Conservation (phyloP, 2,113 vertebrate genomes). For the Thalassoma bifasciatum region DNA sequence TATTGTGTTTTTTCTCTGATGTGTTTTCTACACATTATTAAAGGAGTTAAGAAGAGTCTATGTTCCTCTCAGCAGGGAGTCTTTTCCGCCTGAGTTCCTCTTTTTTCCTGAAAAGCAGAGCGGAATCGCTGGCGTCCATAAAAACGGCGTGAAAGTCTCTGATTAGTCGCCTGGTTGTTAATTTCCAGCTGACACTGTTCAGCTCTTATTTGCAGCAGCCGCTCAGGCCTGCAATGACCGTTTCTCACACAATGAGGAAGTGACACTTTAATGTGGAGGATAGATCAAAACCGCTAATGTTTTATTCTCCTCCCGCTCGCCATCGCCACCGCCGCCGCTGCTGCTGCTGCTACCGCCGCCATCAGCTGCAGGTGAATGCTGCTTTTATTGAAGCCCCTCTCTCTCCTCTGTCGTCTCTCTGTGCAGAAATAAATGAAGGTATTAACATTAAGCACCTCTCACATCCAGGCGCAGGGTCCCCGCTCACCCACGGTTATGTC, state of each 20-base stretch:
- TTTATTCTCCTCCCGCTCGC: constrained; percentile 65
- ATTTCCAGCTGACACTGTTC: constrained; percentile 35
- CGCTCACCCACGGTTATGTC: constrained; percentile 39
- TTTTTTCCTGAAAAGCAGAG: constrained; percentile 16
- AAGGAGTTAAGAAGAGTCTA: too few species aligned
- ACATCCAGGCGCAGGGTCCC: constrained; percentile 32
- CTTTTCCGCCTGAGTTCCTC: constrained; percentile 10
- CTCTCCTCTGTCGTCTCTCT: constrained; percentile 26
- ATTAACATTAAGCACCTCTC: constrained; percentile 74
- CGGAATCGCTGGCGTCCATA: not conserved
- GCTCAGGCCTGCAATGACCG: constrained; percentile 28
- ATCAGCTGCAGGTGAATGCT: constrained; percentile 71
- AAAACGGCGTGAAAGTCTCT: constrained; percentile 17
- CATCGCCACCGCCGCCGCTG: too few species aligned
- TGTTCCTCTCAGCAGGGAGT: too few species aligned
- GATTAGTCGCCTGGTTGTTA: constrained; percentile 50
- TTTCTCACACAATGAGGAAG: constrained; percentile 59
- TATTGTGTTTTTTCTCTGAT: too few species aligned
- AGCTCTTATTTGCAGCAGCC: constrained; percentile 12
- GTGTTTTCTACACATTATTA: too few species aligned
- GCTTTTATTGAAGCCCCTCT: constrained; percentile 57
- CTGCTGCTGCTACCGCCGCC: too few species aligned
- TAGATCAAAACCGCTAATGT: constrained; percentile 77
- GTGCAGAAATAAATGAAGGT: constrained; percentile 75
- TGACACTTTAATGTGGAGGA: constrained; percentile 66